Evolutionary conservation across 2,888 invertebrate species (phyloP).

Genomic region (Drosophila conformis): DNA sequence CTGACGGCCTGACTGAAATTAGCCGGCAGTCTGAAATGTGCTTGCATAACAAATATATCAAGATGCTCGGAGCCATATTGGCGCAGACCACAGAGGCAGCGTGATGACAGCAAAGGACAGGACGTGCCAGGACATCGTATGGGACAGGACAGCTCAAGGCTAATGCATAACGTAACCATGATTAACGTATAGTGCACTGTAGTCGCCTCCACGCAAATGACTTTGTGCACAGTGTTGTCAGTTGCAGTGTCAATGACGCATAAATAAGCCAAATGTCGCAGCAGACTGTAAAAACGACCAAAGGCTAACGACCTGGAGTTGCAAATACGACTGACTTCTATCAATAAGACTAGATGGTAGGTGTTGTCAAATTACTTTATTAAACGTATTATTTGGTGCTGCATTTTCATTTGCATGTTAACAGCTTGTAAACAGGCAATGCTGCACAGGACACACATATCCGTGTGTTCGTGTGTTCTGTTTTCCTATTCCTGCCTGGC

Average conservation of each 20-base stretch:
- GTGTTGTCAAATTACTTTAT: slow-evolving; percentile 50
- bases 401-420: slow-evolving; percentile 74
- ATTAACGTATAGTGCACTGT: slow-evolving; percentile 52
- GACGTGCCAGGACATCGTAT: slow-evolving; percentile 1
- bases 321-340: slow-evolving; percentile 6
- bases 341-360: slow-evolving; percentile 37
- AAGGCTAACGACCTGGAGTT: slow-evolving; percentile 10
- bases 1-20: slow-evolving; percentile 56
- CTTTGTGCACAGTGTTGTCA: slow-evolving; percentile 25
- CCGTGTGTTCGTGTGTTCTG: slow-evolving; percentile 1
- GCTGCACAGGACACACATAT: slow-evolving; percentile 24
- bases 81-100: slow-evolving; percentile 39
- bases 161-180: slow-evolving; percentile 65
- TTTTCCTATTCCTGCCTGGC: slow-evolving; percentile 26
- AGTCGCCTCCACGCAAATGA: slow-evolving; percentile 1
- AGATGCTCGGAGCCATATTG: not conserved
- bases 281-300: not conserved
- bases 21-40: slow-evolving; percentile 55
- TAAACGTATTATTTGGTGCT: slow-evolving; percentile 25
- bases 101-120: slow-evolving; percentile 37
- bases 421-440: slow-evolving; percentile 61
- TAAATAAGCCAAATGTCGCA: slow-evolving; percentile 54
- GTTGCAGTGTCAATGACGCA: slow-evolving; percentile 54
- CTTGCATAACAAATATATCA: slow-evolving; percentile 49
- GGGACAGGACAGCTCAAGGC: slow-evolving; percentile 25